Percentiles rank a stretch among this genome's conserved stretches.
Evolutionary conservation across 2,113 vertebrate species (phyloP).

Genomic region (Speoplatyrhinus poulsoni): DNA sequence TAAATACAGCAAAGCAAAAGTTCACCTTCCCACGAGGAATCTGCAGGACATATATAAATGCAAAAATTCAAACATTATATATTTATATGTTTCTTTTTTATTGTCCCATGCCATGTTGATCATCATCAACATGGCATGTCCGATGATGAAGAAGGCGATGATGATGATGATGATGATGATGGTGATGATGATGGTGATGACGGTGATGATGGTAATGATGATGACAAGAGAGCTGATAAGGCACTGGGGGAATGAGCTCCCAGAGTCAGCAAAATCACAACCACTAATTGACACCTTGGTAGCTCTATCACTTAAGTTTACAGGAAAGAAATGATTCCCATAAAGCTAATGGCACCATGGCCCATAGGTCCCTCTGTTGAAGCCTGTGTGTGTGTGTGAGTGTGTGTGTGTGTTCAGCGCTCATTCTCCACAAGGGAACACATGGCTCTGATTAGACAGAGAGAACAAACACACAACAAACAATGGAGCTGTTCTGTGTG

Average conservation of each 20-base stretch:
- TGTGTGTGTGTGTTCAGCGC: conserved; percentile 38
- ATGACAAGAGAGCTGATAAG: too few species aligned
- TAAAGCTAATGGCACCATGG: conserved; percentile 44
- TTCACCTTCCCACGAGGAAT: conserved; percentile 1
- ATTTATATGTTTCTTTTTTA: too few species aligned
- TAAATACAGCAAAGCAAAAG: conserved; percentile 13
- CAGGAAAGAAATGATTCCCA: conserved; percentile 24
- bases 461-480: conserved; percentile 58
- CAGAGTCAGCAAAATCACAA: conserved; percentile 25
- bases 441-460: conserved; percentile 52
- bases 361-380: conserved; percentile 26
- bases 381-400: conserved; percentile 26
- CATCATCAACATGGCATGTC: too few species aligned
- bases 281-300: conserved; percentile 16
- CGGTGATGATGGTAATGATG: neutral
- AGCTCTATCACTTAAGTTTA: conserved; percentile 24
- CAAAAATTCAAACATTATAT: too few species aligned
- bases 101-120: too few species aligned
- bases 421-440: conserved; percentile 40
- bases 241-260: neutral
- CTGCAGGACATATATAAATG: too few species aligned
- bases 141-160: too few species aligned
- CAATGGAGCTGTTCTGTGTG: conserved; percentile 54
- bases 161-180: neutral
- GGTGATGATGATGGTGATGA: neutral